Base-by-base conservation (phyloP, 2,797 vertebrate species). In the Remorina albescens region DNA sequence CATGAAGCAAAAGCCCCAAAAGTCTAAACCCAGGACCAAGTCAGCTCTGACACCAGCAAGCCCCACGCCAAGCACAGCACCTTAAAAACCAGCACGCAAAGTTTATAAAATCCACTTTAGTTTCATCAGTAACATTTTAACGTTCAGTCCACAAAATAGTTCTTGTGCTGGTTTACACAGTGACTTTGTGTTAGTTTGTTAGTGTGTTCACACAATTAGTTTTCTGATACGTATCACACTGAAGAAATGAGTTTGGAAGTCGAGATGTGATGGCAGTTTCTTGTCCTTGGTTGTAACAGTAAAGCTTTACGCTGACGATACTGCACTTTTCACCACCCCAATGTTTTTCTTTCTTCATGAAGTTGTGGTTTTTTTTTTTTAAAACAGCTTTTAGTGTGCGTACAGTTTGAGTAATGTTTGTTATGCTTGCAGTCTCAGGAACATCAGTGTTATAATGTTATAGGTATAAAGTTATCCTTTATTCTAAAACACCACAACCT, bases 251-350 rank as follows among this genome's bases (percentile, higher is more conserved):
- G n/a, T n/a, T n/a, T n/a, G n/a, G n/a, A n/a, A n/a, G n/a, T n/a
- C n/a, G n/a, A n/a, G n/a, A n/a, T n/a, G n/a, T n/a, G n/a, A n/a
- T n/a, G n/a, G n/a, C n/a, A n/a, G n/a, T n/a, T n/a, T n/a, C n/a
- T n/a, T n/a, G n/a, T n/a, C n/a, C n/a, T n/a, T n/a, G n/a, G n/a
- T n/a, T n/a, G n/a, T n/a, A n/a, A n/a, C n/a, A n/a, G n/a, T 59
- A 34, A 78, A 71, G 71, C 50, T 54, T 2, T 82, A 71, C 15
- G 82, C 71, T 26, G 85, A 80, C 12, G 74, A 87, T 11, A 9
- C 59, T 47, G 39, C 3, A 1, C 56, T 67, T 12, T 54, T n/a
- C 42, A 37, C 5, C 2, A 7, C 6, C 0, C 36, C 13, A 13
- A 46, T n/a, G 9, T 46, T 25, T 32, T 2, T 13, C 10, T n/a